Conservation (phyloP, 1,140 invertebrate genomes). For the Lepidotrigona ventralis region DNA sequence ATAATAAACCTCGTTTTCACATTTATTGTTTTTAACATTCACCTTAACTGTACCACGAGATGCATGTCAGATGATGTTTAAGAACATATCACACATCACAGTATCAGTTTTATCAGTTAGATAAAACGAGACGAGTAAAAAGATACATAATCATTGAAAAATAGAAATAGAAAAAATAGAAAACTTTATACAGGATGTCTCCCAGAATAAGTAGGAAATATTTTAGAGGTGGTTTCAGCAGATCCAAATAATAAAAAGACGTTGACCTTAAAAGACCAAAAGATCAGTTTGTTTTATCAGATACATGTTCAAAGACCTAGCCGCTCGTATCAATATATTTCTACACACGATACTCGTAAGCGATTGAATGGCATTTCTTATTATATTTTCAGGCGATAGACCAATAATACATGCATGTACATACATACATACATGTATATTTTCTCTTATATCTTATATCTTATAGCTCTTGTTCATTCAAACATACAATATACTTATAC, state of each 20-base stretch:
- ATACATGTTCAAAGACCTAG: not conserved
- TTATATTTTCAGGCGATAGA: not conserved
- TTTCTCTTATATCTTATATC: not conserved
- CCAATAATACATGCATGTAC: not conserved
- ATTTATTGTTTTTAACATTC: not conserved
- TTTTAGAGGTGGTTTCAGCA: not conserved
- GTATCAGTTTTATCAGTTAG: not conserved
- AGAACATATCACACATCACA: not conserved
- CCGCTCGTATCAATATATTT: not conserved
- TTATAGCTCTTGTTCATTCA: not conserved
- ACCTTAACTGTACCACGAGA: not conserved
- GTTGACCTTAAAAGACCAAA: not conserved
- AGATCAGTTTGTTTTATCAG: not conserved
- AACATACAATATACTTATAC: not conserved
- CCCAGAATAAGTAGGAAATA: too few species aligned
- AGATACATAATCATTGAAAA: too few species aligned
- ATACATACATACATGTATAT: not conserved
- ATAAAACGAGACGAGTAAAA: not conserved
- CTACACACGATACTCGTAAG: not conserved
- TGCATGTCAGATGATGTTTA: not conserved
- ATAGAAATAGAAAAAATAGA: too few species aligned
- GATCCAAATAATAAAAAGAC: too few species aligned
- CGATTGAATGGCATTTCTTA: not conserved
- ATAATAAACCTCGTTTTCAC: not conserved
- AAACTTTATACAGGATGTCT: too few species aligned